These are phyloP conservation scores for Eonycteris spelaea DNA, from an alignment of 2,113 vertebrate genomes.

Conservation along the genomic window DNA sequence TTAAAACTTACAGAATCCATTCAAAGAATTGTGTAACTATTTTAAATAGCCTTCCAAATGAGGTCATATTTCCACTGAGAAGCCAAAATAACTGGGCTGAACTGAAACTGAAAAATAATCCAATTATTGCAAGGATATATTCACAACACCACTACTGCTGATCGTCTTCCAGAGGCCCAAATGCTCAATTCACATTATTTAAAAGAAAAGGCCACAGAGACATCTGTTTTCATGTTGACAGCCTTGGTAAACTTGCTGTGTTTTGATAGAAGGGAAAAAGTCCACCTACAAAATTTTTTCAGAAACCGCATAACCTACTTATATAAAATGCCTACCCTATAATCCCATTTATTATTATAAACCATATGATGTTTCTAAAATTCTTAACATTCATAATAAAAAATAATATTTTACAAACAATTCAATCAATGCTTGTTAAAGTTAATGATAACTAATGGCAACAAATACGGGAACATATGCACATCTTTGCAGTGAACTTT, in stretches of 20 bases:
- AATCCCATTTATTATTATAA: not conserved
- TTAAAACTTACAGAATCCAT: slow-evolving; percentile 24
- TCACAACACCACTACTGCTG: not conserved
- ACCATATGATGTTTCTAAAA: not conserved
- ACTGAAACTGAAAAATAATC: slow-evolving; percentile 19
- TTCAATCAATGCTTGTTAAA: not conserved
- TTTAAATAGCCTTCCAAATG: not conserved
- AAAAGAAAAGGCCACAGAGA: not conserved
- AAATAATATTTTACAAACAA: not conserved
- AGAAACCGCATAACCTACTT: not conserved
- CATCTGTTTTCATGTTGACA: accelerated
- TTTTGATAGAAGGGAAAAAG: not conserved
- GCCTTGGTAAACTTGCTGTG: not conserved
- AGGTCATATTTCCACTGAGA: not conserved
- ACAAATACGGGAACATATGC: not conserved
- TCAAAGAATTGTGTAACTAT: not conserved
- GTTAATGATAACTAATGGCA: not conserved
- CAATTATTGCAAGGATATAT: not conserved
- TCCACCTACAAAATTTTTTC: not conserved
- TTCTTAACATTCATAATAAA: not conserved
- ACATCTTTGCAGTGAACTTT: not conserved
- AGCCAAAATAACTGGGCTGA: not conserved
- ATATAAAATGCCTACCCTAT: not conserved
- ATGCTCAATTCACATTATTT: not conserved
- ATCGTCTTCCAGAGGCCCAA: not conserved